Base-by-base conservation (phyloP, 2,888 invertebrate species). In the Drosophila peninsularis region DNA sequence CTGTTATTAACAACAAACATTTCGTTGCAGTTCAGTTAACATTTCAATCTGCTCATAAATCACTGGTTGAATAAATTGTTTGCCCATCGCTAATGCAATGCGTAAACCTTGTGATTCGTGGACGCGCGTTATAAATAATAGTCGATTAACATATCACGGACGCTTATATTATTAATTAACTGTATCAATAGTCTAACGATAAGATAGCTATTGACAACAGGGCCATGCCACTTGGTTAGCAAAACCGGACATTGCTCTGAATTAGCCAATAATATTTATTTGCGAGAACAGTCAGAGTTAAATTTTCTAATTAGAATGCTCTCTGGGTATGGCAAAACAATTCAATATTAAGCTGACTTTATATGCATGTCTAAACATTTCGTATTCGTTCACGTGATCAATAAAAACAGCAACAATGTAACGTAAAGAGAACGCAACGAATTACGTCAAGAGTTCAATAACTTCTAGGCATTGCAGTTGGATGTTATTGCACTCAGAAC, bases 351-450 rank as follows among this genome's bases (percentile, higher is more conserved):
- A 11, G 13, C 24, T 9, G 9, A 27, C 24, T 24, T n/a, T 10
- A 14, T 3, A 27, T 21, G 36, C 30, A 24, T 41, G 21, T 14
- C 17, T 32, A 21, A 36, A 36, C 17, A 30, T 37, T 45, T 24
- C 52, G 41, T 36, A 19, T 13, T 19, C 19, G 19, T 44, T 49
- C 85, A 84, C 77, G 80, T 84, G 85, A 84, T 67, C 34, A 34
- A 41, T 42, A 21, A 63, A 45, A 3, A 30, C 13, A 47, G 36
- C 60, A 82, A 65, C 53, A 58, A 75, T 62, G n/a, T 52, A 47
- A 30, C 2, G 41, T 14, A 21, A 27, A 36, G 32, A 32, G 32
- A 69, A 52, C 39, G 53, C 50, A 64, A 62, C 32, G 52, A 69
- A 64, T 52, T 72, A 61, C 62, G 52, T 45, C 41, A 70, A 75